A percentile compares a stretch with the other conserved stretches of the same genome.
phyloP scores from a whole-genome alignment of 1,140 invertebrate species.

The Pseudobourletiella spinata region DNA sequence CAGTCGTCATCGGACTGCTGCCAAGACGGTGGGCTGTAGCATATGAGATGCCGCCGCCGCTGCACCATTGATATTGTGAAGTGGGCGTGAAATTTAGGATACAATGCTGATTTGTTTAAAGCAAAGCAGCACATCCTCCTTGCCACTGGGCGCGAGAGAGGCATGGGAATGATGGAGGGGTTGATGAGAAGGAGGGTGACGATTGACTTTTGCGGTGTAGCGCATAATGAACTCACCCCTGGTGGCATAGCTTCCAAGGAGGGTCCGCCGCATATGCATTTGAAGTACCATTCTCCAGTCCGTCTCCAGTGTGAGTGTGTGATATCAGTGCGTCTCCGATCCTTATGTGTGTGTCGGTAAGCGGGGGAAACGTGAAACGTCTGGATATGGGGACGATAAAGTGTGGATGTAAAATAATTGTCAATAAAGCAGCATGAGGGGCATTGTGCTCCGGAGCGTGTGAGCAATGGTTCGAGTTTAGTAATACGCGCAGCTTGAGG shows the following conservation, averaged over 20 bases:
- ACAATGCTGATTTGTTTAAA: constrained; percentile 10
- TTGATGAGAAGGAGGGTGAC: constrained; percentile 2
- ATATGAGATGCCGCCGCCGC: not conserved
- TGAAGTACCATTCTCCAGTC: too few relatives aligned
- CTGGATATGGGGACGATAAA: not conserved
- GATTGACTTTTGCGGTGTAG: too few relatives aligned
- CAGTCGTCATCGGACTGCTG: not conserved
- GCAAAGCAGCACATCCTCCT: not conserved
- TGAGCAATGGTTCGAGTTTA: constrained; percentile 5
- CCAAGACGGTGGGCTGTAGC: not conserved
- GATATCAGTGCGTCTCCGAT: not conserved
- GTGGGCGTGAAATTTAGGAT: constrained; percentile 15
- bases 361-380: not conserved
- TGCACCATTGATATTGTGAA: constrained; percentile 10
- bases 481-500: constrained; percentile 18
- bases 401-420: constrained; percentile 20
- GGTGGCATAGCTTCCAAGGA: too few relatives aligned
- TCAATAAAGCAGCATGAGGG: constrained; percentile 26
- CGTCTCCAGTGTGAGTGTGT: too few relatives aligned
- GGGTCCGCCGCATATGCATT: too few relatives aligned
- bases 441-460: not conserved
- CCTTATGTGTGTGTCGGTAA: not conserved
- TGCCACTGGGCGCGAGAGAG: not conserved
- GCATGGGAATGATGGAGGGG: not conserved
- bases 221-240: too few relatives aligned